These are phyloP conservation scores for Pediacus dermestoides DNA, from an alignment of 2,888 invertebrate species.

Conservation along the genomic window DNA sequence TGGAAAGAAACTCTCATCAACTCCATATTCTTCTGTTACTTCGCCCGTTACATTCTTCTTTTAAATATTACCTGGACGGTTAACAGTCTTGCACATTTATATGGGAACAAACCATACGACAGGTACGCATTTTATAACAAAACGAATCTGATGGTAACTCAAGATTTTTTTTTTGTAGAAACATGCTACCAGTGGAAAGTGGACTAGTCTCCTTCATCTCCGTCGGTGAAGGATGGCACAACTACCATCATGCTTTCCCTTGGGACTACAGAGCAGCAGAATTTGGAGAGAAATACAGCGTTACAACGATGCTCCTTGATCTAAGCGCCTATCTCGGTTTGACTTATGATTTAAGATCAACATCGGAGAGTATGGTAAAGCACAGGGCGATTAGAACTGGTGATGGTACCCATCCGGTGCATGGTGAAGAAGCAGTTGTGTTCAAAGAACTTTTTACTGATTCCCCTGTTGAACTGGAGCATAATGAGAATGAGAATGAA, in stretches of 20 bases:
- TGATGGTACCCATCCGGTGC: not conserved
- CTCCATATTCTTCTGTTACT: slow-evolving; percentile 51
- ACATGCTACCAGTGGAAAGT: slow-evolving; percentile 62
- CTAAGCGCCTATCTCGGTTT: slow-evolving; percentile 57
- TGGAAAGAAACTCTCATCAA: not conserved
- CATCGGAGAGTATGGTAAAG: slow-evolving; percentile 1
- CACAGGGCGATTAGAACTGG: not conserved
- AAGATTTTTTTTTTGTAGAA: slow-evolving; percentile 43
- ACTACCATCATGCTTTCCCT: slow-evolving; percentile 75
- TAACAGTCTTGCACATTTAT: slow-evolving; percentile 77
- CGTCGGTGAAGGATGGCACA: slow-evolving; percentile 70
- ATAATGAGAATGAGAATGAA: too few relatives aligned
- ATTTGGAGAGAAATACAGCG: slow-evolving; percentile 51
- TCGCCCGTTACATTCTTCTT: slow-evolving; percentile 59
- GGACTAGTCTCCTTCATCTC: slow-evolving; percentile 60
- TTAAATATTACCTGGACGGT: slow-evolving; percentile 80
- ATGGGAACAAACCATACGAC: slow-evolving; percentile 76
- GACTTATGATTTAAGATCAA: slow-evolving; percentile 58
- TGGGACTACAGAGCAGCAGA: slow-evolving; percentile 62
- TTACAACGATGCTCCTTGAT: slow-evolving; percentile 62
- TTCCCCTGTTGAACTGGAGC: too few relatives aligned
- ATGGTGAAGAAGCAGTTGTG: too few relatives aligned
- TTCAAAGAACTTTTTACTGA: too few relatives aligned
- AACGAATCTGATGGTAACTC: not conserved
- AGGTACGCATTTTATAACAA: slow-evolving; percentile 48